Evolutionary conservation across 2,888 invertebrate species (phyloP), one percentile per base, ranked within the genome.

Genomic region (Aradus depressus): DNA sequence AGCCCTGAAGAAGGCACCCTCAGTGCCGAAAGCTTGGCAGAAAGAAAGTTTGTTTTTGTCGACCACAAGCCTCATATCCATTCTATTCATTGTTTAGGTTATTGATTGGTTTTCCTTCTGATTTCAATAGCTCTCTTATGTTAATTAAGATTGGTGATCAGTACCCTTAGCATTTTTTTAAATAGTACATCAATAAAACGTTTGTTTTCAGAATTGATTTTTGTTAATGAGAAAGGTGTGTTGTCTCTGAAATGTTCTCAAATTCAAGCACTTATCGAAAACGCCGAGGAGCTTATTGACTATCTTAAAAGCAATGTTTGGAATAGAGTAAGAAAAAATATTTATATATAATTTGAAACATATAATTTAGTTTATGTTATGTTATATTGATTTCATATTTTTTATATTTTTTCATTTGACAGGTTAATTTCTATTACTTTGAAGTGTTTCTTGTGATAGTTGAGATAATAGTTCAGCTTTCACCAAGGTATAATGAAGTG

Each of bases 371-470:
- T 18, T 28, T 22, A 18, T 55, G 41, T 32, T 53, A 25, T 28
- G 35, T 16, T 14, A 50, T 21, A 44, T n/a, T 52, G 39, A 32
- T 51, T 44, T 47, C 37, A 54, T 19, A 19, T 51, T 48, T 52
- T 49, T 19, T 35, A 21, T 43, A 19, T 47, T 34, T 44, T 16
- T 14, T 31, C 6, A n/a, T 1, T 34, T 62, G 63, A 39, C 60
- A 72, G 70, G 64, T 72, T 1, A 73, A 72, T 61, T 70, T 69
- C 55, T 75, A 75, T 60, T 65, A 74, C 56, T 74, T 75, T 54
- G 75, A 75, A 65, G 68, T 72, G 3, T 73, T 71, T 56, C 60
- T 68, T 21, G 68, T 70, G 16, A 66, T 74, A 37, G 61, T 72
- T 52, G 64, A 68, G 41, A 62, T 71, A 8, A 47, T 47, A 18